Percentiles rank a stretch among this genome's conserved stretches.
phyloP scores from a whole-genome alignment of 2,797 vertebrate species.

The Dendrocincla tyrannina region DNA sequence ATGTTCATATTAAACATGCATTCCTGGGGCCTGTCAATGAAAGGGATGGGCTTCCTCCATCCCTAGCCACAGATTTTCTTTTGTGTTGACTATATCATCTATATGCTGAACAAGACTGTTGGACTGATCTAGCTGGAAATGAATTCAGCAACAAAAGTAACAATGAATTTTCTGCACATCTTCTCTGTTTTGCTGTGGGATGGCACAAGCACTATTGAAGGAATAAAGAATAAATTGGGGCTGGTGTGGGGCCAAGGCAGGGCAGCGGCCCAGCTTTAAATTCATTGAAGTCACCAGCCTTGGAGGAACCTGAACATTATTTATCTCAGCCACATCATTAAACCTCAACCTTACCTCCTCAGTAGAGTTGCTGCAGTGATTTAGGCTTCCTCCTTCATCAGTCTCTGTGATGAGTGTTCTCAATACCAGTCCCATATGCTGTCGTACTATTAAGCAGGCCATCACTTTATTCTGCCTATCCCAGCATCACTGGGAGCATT shows the following conservation, averaged over 20 bases:
- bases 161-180: background rate
- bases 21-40: background rate
- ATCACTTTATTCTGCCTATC: background rate
- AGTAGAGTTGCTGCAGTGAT: background rate
- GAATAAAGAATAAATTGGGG: background rate
- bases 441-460: accelerated
- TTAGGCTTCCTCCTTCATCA: background rate
- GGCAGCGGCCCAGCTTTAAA: background rate
- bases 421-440: accelerated
- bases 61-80: background rate
- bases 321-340: background rate
- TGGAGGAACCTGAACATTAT: background rate
- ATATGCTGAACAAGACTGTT: background rate
- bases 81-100: background rate
- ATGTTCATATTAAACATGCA: background rate
- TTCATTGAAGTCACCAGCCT: background rate
- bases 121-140: background rate
- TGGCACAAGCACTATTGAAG: background rate
- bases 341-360: background rate
- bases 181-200: background rate
- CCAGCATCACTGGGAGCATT: background rate
- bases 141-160: background rate
- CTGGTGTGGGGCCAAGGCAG: background rate
- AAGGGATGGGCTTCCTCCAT: background rate
- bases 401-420: background rate